phyloP scores from a whole-genome alignment of 1,140 invertebrate species.

The Eupeodes corollae region DNA sequence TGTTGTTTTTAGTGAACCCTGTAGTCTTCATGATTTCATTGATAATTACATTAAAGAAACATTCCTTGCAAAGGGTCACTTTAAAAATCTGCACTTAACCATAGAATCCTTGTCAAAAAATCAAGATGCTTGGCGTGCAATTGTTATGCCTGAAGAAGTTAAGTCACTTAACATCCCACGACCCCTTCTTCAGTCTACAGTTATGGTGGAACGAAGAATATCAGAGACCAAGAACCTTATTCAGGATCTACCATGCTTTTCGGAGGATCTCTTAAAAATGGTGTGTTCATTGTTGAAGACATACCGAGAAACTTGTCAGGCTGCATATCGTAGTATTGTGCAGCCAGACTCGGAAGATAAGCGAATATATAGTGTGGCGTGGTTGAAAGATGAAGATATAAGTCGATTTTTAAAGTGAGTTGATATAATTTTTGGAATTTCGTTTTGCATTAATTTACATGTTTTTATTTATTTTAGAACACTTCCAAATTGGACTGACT shows the following conservation, averaged over 20 bases:
- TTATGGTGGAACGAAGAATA: slow-evolving; percentile 59
- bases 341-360: slow-evolving; percentile 71
- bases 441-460: not conserved
- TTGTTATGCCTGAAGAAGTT: slow-evolving; percentile 54
- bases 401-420: slow-evolving; percentile 71
- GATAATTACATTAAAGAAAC: slow-evolving; percentile 64
- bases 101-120: slow-evolving; percentile 59
- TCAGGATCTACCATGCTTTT: slow-evolving; percentile 51
- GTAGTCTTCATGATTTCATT: slow-evolving; percentile 61
- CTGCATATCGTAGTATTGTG: slow-evolving; percentile 63
- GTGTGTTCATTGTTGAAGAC: slow-evolving; percentile 45
- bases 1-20: slow-evolving; percentile 36
- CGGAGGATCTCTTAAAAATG: slow-evolving; percentile 34
- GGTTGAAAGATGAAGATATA: slow-evolving; percentile 92
- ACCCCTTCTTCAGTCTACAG: slow-evolving; percentile 54
- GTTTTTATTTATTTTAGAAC: slow-evolving; percentile 44
- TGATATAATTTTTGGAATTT: not conserved
- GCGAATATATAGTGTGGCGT: slow-evolving; percentile 72
- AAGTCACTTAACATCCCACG: slow-evolving; percentile 48
- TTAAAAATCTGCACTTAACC: slow-evolving; percentile 43
- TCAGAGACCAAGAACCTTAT: slow-evolving; percentile 57
- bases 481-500: slow-evolving; percentile 68
- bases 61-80: slow-evolving; percentile 49
- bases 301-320: slow-evolving; percentile 65
- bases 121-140: slow-evolving; percentile 60